Conservation (phyloP, 2,888 invertebrate species). For the Hoplodrina blanda region DNA sequence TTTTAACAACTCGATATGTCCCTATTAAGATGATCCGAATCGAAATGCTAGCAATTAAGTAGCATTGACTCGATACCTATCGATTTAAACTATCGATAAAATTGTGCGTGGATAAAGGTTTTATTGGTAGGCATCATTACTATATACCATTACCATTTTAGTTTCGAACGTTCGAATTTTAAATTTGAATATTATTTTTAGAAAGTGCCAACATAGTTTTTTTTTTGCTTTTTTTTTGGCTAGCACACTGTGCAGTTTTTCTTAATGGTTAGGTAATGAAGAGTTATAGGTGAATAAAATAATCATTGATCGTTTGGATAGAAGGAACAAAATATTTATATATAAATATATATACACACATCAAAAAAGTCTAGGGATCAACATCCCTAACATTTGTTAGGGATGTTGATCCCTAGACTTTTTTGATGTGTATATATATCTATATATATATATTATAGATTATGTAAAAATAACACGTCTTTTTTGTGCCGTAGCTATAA, state of each 20-base stretch:
- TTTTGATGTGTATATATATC: too few species aligned
- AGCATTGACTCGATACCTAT: conserved; percentile 74
- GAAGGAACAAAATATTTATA: conserved; percentile 22
- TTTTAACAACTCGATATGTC: conserved; percentile 64
- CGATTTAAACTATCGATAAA: conserved; percentile 68
- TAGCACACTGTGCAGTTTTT: conserved; percentile 35
- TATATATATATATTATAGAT: too few species aligned
- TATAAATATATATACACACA: too few species aligned
- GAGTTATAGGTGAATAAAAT: conserved; percentile 28
- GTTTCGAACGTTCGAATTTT: conserved; percentile 52
- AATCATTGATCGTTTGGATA: conserved; percentile 8
- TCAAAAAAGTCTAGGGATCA: too few species aligned
- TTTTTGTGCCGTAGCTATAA: conserved; percentile 9
- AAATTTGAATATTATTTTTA: conserved; percentile 51
- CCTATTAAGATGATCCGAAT: conserved; percentile 69
- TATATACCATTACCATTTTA: conserved; percentile 69
- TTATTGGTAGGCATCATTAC: conserved; percentile 71
- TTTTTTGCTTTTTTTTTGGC: conserved; percentile 6
- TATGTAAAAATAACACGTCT: neutral
- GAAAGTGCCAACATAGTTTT: conserved; percentile 57
- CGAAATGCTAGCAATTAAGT: conserved; percentile 79
- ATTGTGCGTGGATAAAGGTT: conserved; percentile 80
- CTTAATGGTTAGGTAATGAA: conserved; percentile 14
- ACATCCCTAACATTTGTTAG: too few species aligned
- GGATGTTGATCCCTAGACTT: too few species aligned